Evolutionary conservation across 2,797 vertebrate species (phyloP).

Genomic region (Myripristis murdjan): DNA sequence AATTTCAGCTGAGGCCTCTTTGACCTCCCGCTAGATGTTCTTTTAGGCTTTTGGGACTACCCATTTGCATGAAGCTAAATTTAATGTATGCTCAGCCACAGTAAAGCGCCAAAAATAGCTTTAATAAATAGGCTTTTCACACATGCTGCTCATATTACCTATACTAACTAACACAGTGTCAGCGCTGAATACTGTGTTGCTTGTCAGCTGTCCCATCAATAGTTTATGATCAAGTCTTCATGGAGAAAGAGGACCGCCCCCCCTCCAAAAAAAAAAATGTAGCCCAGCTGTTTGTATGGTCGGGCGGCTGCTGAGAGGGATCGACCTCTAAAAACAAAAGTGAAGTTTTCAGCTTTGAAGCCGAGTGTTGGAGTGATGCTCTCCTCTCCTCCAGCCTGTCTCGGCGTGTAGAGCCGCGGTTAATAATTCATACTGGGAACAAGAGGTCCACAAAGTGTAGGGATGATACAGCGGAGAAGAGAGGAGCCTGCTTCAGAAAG

Average conservation of each 20-base stretch:
- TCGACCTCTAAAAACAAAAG: constrained; percentile 36
- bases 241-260: constrained; percentile 3
- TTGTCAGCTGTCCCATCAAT: neutral
- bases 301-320: constrained; percentile 31
- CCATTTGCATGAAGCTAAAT: no score
- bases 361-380: constrained; percentile 56
- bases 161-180: neutral
- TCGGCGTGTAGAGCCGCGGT: constrained; percentile 57
- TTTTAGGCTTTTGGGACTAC: no score
- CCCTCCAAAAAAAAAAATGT: constrained; percentile 16
- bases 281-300: constrained; percentile 18
- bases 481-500: constrained; percentile 52
- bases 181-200: neutral
- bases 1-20: neutral
- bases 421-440: constrained; percentile 80
- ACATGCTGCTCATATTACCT: neutral
- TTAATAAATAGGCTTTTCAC: neutral
- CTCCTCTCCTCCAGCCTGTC: constrained; percentile 53
- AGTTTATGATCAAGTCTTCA: constrained; percentile 5
- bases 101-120: no score
- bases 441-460: constrained; percentile 72
- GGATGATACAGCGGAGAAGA: constrained; percentile 61
- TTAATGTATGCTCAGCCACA: no score
- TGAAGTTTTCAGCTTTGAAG: constrained; percentile 57
- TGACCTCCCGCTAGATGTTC: no score